Conservation (phyloP, 2,113 vertebrate genomes). For the Girardinichthys multiradiatus region DNA sequence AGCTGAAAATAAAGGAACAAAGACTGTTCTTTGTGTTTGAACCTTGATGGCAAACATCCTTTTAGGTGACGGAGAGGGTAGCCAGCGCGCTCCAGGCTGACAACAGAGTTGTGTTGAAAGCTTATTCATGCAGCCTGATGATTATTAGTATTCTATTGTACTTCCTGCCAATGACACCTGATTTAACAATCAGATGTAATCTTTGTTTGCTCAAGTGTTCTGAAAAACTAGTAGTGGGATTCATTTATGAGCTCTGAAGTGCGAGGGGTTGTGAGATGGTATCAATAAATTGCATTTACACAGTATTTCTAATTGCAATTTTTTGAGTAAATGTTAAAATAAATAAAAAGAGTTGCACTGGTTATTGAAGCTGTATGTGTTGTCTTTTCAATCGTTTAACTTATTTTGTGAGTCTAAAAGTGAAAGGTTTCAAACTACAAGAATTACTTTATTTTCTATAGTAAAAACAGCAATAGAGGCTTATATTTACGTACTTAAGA, state of each 20-base stretch:
- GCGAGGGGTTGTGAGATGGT: too few relatives aligned
- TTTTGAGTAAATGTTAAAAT: neutral
- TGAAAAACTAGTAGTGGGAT: too few relatives aligned
- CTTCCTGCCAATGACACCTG: constrained; percentile 48
- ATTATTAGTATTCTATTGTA: constrained; percentile 64
- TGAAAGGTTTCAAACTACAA: neutral
- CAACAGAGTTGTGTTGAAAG: constrained; percentile 30
- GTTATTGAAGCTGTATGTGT: neutral
- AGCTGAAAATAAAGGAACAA: constrained; percentile 25
- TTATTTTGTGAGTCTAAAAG: neutral
- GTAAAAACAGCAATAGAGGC: constrained; percentile 2
- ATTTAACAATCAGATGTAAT: constrained; percentile 44
- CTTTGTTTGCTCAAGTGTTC: too few relatives aligned
- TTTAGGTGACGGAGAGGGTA: constrained; percentile 18
- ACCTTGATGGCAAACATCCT: constrained; percentile 22
- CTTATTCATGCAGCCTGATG: constrained; percentile 60
- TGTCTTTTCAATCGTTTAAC: neutral
- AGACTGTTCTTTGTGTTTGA: constrained; percentile 6
- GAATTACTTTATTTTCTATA: neutral
- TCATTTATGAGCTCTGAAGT: too few relatives aligned
- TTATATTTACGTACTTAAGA: constrained; percentile 13
- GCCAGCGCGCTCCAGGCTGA: constrained; percentile 29
- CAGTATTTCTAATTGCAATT: neutral
- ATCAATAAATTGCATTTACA: neutral
- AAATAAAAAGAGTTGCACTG: neutral